Base-by-base conservation (phyloP, 2,888 invertebrate species). In the Eupeodes luniger region DNA sequence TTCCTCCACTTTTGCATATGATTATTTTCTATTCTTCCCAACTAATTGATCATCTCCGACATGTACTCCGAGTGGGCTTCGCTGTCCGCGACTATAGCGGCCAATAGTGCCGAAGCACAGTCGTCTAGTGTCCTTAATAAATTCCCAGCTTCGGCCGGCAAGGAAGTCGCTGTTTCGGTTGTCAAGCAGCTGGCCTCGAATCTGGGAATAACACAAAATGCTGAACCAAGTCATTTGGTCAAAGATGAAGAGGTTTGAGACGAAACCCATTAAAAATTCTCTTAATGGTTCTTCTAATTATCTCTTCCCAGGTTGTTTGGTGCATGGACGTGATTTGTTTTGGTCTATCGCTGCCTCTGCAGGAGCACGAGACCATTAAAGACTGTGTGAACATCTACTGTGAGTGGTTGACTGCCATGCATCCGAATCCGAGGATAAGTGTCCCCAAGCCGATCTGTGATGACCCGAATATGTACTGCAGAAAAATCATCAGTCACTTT, bases 321-420 rank as follows among this genome's bases (percentile, higher is more conserved):
- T 97, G 97, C 85, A 96, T 97, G 94, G 97, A 97, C 93, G 97
- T 97, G 14, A 96, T 99, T 87, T 97, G 99, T 91, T 98, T 96
- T 94, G 99, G 99, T 0, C 95, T 99, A 5, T 97, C 98, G 14
- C 94, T 99, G 62, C 98, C 98, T 0, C 94, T 99, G 66, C 95
- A 96, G 51, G 99, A 99, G 93, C 98, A 98, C 93, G 98, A 98
- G 91, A 98, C 98, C 0, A 96, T 99, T 74, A 96, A 98, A 90
- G 98, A 99, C 93, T 99, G 99, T 93, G 99, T 99, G 59, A 98
- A 98, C 92, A 97, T 99, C 51, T 99, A 99, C 92, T 99, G 98
- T 93, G 98, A 99, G 92, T 99, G 99, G 99, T 94, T 99, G 89
- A 96, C 97, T 0, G 97, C 98, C 4, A 94, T 99, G 89, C 96